Evolutionary conservation across 2,888 invertebrate genomes (phyloP).

Genomic region (Tenthredo amoena): DNA sequence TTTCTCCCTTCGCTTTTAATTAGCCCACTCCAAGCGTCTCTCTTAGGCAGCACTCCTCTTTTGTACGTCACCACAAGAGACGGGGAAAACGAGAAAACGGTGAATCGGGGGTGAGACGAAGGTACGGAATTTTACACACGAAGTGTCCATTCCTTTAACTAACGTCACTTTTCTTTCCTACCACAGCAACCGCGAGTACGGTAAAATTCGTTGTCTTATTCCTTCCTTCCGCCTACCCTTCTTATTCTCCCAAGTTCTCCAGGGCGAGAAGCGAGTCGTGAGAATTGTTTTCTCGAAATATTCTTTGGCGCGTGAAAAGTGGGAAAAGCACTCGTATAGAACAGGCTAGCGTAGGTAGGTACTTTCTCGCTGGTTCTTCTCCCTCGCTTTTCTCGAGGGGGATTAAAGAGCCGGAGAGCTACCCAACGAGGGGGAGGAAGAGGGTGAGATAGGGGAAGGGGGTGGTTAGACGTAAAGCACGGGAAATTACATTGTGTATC

Average conservation of each 20-base stretch:
- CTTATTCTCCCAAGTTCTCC: not conserved
- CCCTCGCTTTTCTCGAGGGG: constrained; percentile 1
- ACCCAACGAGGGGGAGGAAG: not conserved
- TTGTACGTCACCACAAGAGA: constrained; percentile 24
- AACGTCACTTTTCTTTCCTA: constrained; percentile 25
- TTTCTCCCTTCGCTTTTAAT: constrained; percentile 30
- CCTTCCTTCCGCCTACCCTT: constrained; percentile 4
- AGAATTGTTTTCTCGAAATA: constrained; percentile 17
- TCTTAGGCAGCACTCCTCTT: constrained; percentile 32
- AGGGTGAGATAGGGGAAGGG: not conserved
- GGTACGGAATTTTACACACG: constrained; percentile 35
- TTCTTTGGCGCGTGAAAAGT: constrained; percentile 36
- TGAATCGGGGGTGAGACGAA: not conserved
- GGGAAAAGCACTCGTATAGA: constrained; percentile 35
- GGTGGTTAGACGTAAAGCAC: constrained; percentile 45
- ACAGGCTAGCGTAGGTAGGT: constrained; percentile 8
- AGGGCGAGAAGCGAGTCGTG: constrained; percentile 22
- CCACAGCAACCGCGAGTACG: not conserved
- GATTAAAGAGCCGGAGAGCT: constrained; percentile 31
- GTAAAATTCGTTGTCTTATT: constrained; percentile 24
- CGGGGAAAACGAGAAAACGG: not conserved
- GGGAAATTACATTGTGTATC: constrained; percentile 54
- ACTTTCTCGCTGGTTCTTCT: constrained; percentile 19
- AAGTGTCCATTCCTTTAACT: constrained; percentile 37
- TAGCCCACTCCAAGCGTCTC: constrained; percentile 32